phyloP scores from a whole-genome alignment of 2,888 invertebrate genomes.

The Lottia gigantea region DNA sequence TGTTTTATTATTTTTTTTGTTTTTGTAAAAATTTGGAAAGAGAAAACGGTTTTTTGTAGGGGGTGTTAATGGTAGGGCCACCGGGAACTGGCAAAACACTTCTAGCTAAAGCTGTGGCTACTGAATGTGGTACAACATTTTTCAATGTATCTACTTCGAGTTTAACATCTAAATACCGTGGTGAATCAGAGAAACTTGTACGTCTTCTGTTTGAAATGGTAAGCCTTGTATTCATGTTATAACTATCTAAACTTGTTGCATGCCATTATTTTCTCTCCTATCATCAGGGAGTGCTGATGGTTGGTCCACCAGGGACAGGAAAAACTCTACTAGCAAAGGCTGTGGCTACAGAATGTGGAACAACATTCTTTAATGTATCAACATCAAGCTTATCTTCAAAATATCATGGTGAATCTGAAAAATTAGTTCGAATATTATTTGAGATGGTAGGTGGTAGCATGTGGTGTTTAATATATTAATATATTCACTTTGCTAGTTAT shows the following conservation, averaged over 20 bases:
- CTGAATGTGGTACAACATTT: slow-evolving; percentile 72
- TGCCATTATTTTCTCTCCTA: slow-evolving; percentile 36
- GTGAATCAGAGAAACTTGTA: slow-evolving; percentile 99
- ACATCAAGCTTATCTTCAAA: slow-evolving; percentile 96
- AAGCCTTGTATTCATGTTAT: slow-evolving; percentile 40
- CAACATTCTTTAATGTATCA: slow-evolving; percentile 80
- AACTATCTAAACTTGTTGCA: slow-evolving; percentile 23
- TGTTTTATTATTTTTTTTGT: neutral
- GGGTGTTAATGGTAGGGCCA: slow-evolving; percentile 69
- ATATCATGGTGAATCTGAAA: slow-evolving; percentile 97
- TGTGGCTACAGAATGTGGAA: slow-evolving; percentile 70
- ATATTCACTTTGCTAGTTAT: neutral
- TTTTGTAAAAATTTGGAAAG: neutral
- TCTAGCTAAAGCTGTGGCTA: slow-evolving; percentile 72
- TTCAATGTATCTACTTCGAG: slow-evolving; percentile 93
- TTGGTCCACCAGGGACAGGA: slow-evolving; percentile 70
- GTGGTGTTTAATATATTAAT: no score
- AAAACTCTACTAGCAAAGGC: slow-evolving; percentile 71
- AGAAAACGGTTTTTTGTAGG: slow-evolving; percentile 49
- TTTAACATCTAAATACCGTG: slow-evolving; percentile 96
- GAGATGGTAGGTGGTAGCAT: slow-evolving; percentile 81
- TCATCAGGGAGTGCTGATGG: slow-evolving; percentile 64
- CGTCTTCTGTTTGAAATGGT: slow-evolving; percentile 97
- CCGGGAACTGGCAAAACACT: slow-evolving; percentile 72
- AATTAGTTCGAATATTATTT: slow-evolving; percentile 92